Conservation (phyloP, 2,113 vertebrate species). For the Crotalus tigris region DNA sequence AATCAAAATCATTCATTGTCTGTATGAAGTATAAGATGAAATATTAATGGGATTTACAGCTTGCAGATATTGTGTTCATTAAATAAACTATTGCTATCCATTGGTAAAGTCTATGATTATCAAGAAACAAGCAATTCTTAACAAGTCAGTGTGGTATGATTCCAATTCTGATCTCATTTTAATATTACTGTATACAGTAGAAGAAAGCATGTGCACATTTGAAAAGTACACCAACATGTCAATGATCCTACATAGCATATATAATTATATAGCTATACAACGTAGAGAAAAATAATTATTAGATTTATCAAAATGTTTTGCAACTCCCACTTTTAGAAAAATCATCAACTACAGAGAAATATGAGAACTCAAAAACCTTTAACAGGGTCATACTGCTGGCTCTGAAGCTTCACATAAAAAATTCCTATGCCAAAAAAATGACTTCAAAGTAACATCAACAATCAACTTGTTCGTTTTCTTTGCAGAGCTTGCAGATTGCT, state of each 20-base stretch:
- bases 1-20: slow-evolving; percentile 99
- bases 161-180: background rate
- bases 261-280: background rate
- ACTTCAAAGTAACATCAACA: background rate
- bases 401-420: background rate
- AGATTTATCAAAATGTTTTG: slow-evolving; percentile 27
- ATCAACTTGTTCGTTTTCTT: background rate
- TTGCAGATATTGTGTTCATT: background rate
- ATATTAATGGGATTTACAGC: slow-evolving; percentile 9
- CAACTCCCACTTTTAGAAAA: slow-evolving; percentile 25
- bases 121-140: background rate
- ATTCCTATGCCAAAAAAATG: background rate
- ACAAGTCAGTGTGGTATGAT: slow-evolving; percentile 1
- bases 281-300: slow-evolving; percentile 20
- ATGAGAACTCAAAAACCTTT: background rate
- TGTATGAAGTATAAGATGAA: slow-evolving; percentile 60
- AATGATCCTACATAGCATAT: background rate
- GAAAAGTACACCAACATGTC: background rate
- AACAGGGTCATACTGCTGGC: slow-evolving; percentile 1
- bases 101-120: background rate
- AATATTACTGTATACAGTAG: background rate
- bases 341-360: background rate
- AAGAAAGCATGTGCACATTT: background rate
- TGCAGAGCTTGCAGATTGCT: background rate
- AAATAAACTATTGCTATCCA: background rate